Evolutionary conservation across 1,140 invertebrate species (phyloP).

Genomic region (Achroia grisella): DNA sequence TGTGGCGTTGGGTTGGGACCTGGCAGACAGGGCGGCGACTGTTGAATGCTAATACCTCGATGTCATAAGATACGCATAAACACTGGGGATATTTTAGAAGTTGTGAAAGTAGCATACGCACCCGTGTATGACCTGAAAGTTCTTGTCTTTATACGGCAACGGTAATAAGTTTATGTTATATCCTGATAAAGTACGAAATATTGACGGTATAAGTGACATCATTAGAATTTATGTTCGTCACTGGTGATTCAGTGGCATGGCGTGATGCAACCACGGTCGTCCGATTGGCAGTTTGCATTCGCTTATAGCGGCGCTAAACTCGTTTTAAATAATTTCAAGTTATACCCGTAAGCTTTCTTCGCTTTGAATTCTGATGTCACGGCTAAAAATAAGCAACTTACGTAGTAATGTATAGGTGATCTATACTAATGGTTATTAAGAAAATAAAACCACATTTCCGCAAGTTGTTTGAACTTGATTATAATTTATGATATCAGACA

Average conservation of each 20-base stretch:
- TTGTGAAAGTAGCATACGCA: slow-evolving; percentile 6
- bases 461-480: too few relatives aligned
- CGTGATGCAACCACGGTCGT: not conserved
- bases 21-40: slow-evolving; percentile 16
- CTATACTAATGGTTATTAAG: too few relatives aligned
- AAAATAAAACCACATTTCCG: too few relatives aligned
- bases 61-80: slow-evolving; percentile 21
- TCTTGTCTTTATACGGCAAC: slow-evolving; percentile 14
- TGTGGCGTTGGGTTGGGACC: slow-evolving; percentile 8
- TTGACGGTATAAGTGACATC: slow-evolving; percentile 1
- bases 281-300: not conserved
- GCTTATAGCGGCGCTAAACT: not conserved
- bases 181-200: not conserved
- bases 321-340: not conserved
- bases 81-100: not conserved
- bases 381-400: not conserved
- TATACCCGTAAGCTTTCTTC: too few relatives aligned
- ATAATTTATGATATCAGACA: too few relatives aligned
- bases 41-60: slow-evolving; percentile 21
- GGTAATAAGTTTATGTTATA: not conserved
- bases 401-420: too few relatives aligned
- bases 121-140: not conserved
- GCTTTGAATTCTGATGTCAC: not conserved
- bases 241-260: not conserved
- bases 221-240: not conserved